Evolutionary conservation across 2,888 invertebrate genomes (phyloP), one percentile per base, ranked within the genome.

Genomic region (Drosophila ochracea): DNA sequence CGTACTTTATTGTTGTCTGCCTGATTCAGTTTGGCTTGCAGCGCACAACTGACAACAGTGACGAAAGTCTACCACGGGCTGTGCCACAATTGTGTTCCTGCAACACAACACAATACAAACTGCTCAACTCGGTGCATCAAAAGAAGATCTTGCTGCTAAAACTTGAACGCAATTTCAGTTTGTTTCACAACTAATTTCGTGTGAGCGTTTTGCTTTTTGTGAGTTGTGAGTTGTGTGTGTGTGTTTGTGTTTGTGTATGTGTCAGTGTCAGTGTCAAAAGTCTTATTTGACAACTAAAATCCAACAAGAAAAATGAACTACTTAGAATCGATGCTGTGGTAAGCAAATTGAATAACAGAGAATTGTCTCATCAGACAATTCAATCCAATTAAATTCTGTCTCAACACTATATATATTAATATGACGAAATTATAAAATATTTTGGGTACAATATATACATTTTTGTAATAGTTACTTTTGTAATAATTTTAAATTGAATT

Each of bases 321-420:
- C 74, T 80, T 91, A 73, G 91, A 91, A 76, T 89, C 92, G 16
- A 91, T 91, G 73, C 71, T 92, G 58, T 91, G 92, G 91, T 91
- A 83, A 91, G 91, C 54, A 41, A 50, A 57, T 21, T 58, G 9
- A 10, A 50, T 11, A 54, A 55, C 16, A 21, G 7, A 31, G 19
- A 1, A 7, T 39, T 19, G 28, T 28, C 13, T n/a, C 6, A 4
- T 37, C 39, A 19, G 30, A 59, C 35, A 63, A 52, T n/a, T 28
- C 28, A 71, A 54, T 68, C 33, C 49, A 76, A 73, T 73, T 68
- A 54, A 52, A 49, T 61, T 43, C 21, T 41, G n/a, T 4, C 19
- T 25, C 1, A 13, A 35, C 25, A 10, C 41, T 21, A 4, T 1
- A 1, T 1, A 1, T n/a, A n/a, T n/a, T 41, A 41, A 11, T 11